phyloP scores from a whole-genome alignment of 2,113 vertebrate species.

The Micromys minutus region DNA sequence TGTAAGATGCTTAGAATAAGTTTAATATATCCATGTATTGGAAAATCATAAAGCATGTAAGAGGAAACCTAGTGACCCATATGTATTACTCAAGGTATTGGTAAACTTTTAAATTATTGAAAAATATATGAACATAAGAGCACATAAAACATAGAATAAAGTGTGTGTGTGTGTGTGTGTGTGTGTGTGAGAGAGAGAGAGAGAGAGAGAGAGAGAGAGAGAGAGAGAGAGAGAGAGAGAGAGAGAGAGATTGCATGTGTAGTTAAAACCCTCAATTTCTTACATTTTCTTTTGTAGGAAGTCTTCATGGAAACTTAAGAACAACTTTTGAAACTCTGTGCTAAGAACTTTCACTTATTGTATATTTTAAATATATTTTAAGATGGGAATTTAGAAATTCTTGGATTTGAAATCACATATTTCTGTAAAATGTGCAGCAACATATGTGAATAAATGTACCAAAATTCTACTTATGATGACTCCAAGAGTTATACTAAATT shows the following conservation, averaged over 20 bases:
- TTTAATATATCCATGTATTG: not conserved
- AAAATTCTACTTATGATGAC: not conserved
- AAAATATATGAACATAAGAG: not conserved
- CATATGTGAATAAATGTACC: not conserved
- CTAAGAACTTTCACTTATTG: not conserved
- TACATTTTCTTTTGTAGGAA: not conserved
- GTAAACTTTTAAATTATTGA: not conserved
- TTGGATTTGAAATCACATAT: not conserved
- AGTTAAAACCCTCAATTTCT: not conserved
- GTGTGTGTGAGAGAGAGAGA: too few species aligned
- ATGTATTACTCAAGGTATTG: not conserved
- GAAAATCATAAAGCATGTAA: not conserved
- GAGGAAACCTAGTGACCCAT: not conserved
- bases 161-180: not conserved
- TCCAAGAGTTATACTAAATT: not conserved
- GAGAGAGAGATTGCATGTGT: too few species aligned
- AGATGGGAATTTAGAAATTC: not conserved
- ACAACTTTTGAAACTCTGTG: not conserved
- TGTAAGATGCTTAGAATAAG: not conserved
- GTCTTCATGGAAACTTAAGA: not conserved
- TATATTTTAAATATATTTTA: constrained; percentile 23
- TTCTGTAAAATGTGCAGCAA: not conserved
- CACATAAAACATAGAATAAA: not conserved
- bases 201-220: too few species aligned
- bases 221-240: too few species aligned